A percentile compares a stretch with the other conserved stretches of the same genome.
Conservation (phyloP, 64 coral and sea anemone genomes). For the Pachyseris speciosa region DNA sequence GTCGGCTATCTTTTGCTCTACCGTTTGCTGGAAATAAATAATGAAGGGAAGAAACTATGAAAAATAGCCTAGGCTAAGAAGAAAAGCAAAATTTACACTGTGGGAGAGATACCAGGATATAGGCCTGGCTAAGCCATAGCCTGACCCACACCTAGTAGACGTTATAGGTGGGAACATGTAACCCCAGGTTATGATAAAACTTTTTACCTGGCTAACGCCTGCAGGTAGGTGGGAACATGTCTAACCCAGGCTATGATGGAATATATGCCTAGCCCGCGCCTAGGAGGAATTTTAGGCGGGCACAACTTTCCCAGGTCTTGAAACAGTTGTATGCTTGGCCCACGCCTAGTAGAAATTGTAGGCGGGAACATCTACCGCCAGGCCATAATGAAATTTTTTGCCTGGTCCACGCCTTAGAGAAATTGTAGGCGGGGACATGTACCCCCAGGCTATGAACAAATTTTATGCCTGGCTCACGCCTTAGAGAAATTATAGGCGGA, state of each 20-base stretch:
- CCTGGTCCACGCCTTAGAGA: too few species aligned
- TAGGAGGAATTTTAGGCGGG: slow-evolving; percentile 8
- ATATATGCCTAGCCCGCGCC: not conserved
- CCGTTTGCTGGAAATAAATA: not conserved
- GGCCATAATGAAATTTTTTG: not conserved
- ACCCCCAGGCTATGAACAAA: too few species aligned
- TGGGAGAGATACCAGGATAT: not conserved
- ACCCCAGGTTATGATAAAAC: slow-evolving; percentile 6
- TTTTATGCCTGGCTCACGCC: too few species aligned
- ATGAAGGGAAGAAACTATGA: not conserved
- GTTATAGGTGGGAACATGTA: not conserved
- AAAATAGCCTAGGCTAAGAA: not conserved
- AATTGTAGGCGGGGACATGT: too few species aligned
- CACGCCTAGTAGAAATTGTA: slow-evolving; percentile 11
- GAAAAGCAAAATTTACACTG: not conserved
- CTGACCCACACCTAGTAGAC: not conserved
- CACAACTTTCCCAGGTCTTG: not conserved
- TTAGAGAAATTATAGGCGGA: too few species aligned
- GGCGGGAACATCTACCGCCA: not conserved
- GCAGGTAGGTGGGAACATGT: not conserved
- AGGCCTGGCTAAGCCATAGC: not conserved
- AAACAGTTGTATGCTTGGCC: not conserved
- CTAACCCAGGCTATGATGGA: not conserved
- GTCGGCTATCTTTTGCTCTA: not conserved
- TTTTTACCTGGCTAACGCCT: not conserved